Conservation (phyloP, 2,888 invertebrate genomes). For the Ectemnius cavifrons region DNA sequence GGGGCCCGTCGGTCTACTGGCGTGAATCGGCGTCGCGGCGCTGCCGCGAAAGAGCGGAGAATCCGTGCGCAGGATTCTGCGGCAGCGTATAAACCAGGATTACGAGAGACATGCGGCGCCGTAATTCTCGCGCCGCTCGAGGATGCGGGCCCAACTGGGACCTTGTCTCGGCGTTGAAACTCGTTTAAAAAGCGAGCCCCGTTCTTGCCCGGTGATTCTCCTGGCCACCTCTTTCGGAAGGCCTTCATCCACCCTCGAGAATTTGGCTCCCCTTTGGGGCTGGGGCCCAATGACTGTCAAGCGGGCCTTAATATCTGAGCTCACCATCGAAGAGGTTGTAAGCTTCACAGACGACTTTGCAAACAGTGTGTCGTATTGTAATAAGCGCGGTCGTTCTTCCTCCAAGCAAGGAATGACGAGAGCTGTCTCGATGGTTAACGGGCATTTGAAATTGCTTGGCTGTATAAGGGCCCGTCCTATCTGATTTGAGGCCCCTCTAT, state of each 20-base stretch:
- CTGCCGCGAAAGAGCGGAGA: constrained; percentile 41
- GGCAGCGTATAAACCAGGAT: constrained; percentile 70
- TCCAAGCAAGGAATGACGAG: constrained; percentile 15
- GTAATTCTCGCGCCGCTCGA: constrained; percentile 63
- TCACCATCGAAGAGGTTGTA: constrained; percentile 17
- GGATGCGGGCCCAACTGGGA: constrained; percentile 25
- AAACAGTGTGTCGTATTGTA: constrained; percentile 31
- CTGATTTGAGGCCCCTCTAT: too few relatives aligned
- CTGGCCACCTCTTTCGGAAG: background rate
- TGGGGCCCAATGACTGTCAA: constrained; percentile 26
- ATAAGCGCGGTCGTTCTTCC: constrained; percentile 17
- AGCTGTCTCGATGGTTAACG: constrained; percentile 29
- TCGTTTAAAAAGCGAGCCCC: constrained; percentile 48
- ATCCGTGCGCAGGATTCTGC: constrained; percentile 30
- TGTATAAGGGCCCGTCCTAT: too few relatives aligned
- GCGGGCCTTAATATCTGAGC: constrained; percentile 18
- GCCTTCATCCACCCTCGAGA: background rate
- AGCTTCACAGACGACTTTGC: constrained; percentile 20
- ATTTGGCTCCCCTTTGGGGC: constrained; percentile 14
- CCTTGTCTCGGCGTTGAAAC: constrained; percentile 48
- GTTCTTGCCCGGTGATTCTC: background rate
- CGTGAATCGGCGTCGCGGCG: constrained; percentile 41
- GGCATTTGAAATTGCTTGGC: constrained; percentile 10
- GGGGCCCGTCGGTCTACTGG: constrained; percentile 48
- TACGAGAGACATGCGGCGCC: constrained; percentile 66